These are phyloP conservation scores for Eretmocerus hayati DNA, from an alignment of 2,888 invertebrate species.

Conservation along the genomic window DNA sequence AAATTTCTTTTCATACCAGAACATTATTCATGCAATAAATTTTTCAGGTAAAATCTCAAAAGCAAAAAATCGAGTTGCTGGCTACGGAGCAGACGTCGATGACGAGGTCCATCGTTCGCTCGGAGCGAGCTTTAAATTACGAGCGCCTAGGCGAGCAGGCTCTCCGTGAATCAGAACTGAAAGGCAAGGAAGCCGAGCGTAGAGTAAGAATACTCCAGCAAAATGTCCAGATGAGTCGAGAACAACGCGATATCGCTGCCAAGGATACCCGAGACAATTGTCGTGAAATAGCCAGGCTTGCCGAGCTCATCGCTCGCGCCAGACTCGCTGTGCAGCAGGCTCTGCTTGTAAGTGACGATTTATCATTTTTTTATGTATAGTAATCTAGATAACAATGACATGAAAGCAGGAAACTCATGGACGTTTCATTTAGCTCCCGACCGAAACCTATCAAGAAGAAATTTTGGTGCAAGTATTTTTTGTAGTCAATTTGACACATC, in stretches of 20 bases:
- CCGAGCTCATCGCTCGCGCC: slow-evolving; percentile 56
- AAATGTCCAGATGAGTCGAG: slow-evolving; percentile 50
- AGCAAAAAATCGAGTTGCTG: slow-evolving; percentile 57
- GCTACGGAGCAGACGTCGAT: slow-evolving; percentile 54
- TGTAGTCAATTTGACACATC: too few relatives aligned
- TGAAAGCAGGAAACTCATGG: too few relatives aligned
- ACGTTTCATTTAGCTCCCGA: too few relatives aligned
- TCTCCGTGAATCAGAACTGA: not conserved
- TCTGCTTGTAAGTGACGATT: slow-evolving; percentile 16
- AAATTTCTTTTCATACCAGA: too few relatives aligned
- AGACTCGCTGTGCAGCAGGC: slow-evolving; percentile 32
- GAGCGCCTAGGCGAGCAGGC: not conserved
- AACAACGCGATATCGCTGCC: slow-evolving; percentile 41
- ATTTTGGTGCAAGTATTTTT: too few relatives aligned
- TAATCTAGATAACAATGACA: too few relatives aligned
- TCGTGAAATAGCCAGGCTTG: slow-evolving; percentile 52
- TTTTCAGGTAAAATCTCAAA: slow-evolving; percentile 54
- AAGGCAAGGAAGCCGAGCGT: slow-evolving; percentile 24
- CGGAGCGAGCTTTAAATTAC: slow-evolving; percentile 38
- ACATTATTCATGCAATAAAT: too few relatives aligned
- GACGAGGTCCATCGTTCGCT: slow-evolving; percentile 43
- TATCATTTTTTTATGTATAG: too few relatives aligned
- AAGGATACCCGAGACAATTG: not conserved
- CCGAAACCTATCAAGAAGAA: too few relatives aligned
- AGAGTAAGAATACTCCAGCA: slow-evolving; percentile 48